Base-by-base conservation (phyloP, 1,140 invertebrate genomes). In the Radopholus similis region DNA sequence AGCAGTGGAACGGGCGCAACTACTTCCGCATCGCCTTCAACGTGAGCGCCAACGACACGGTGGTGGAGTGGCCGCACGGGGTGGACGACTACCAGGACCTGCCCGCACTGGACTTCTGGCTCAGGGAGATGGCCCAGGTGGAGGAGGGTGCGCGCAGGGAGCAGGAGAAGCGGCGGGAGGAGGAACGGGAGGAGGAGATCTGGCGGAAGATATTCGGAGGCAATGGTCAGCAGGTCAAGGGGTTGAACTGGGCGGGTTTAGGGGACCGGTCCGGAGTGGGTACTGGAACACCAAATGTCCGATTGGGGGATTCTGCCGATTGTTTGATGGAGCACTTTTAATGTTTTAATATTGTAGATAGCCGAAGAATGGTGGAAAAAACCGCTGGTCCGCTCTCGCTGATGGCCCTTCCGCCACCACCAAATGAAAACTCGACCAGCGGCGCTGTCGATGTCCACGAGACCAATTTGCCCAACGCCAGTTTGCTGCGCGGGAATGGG, bases 1-100 rank as follows among this genome's bases (percentile, higher is more conserved):
- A 55, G 35, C 38, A 69, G 49, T 44, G 57, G 51, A 68, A 62
- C 47, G 66, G 66, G 11, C 63, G 57, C 38, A 68, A 68, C 34
- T 68, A 69, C 32, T 68, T 54, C 49, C 37, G 35, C 15, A 15
- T 68, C n/a, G 35, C 32, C 0, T 68, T 68, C 23, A 68, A 56
- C 13, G 34, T 68, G 23, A 59, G 59, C 18, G 58, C 49, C 18
- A 68, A 68, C 55, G 38, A 64, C 40, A 68, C 42, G 11, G 5
- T 68, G 21, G 4, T 35, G 1, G 66, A 68, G 13, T 15, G 32
- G 18, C 66, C 66, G 1, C 65, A 68, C 13, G 18, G 26, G 21
- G 66, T 68, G 30, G 42, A 40, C 32, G 66, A 53, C 21, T 68
- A 68, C 47, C 44, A 62, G 49, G 63, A 64, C 11, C 8, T 63